These are phyloP conservation scores for Rhopalosiphum maidis DNA, from an alignment of 1,140 invertebrate species.

Conservation along the genomic window DNA sequence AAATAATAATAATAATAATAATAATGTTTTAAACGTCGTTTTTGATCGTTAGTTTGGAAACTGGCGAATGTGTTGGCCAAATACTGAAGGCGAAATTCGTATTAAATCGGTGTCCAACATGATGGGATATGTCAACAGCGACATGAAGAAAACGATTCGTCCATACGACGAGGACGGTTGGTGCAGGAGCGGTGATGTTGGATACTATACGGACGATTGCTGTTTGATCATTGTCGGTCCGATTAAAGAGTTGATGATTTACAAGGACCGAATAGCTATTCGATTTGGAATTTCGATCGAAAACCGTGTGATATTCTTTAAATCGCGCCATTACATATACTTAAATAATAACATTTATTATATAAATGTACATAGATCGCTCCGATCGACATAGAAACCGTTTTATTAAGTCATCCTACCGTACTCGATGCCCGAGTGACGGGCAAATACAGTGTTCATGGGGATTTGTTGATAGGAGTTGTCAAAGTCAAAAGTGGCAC, in stretches of 20 bases:
- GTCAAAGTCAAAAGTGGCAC: background rate
- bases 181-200: background rate
- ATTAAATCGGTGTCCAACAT: constrained; percentile 14
- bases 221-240: constrained; percentile 1
- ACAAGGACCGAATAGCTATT: background rate
- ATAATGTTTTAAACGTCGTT: background rate
- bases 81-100: background rate
- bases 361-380: background rate
- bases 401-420: background rate
- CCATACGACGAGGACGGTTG: constrained; percentile 29
- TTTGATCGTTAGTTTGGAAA: background rate
- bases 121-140: background rate
- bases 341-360: no score
- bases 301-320: no score
- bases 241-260: background rate
- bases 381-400: background rate
- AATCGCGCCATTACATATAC: background rate
- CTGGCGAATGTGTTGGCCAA: background rate
- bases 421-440: constrained; percentile 7
- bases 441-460: background rate
- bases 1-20: background rate
- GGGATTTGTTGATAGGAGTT: constrained; percentile 9
- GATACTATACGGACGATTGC: background rate
- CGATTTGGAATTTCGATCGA: no score
- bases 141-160: background rate